Conservation (phyloP, 2,113 vertebrate species). For the Pipa parva region DNA sequence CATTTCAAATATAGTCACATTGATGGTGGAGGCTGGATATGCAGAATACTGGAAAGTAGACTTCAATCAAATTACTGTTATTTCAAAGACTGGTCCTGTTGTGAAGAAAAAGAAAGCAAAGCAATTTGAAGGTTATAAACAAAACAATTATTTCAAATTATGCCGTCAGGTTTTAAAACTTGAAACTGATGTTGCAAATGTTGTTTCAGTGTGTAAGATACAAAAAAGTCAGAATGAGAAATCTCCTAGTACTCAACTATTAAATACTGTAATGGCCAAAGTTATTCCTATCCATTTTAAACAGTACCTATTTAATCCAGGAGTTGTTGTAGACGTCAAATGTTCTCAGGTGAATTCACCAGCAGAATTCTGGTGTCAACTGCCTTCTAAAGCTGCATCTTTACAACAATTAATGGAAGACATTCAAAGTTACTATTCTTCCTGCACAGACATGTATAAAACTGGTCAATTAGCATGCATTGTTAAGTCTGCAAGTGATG, state of each 20-base stretch:
- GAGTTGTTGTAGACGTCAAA: conserved; percentile 63
- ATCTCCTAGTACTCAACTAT: not conserved
- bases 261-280: not conserved
- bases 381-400: conserved; percentile 52
- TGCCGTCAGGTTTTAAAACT: conserved; percentile 17
- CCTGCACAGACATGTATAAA: conserved; percentile 55
- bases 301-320: conserved; percentile 64
- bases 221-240: conserved; percentile 21
- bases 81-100: not conserved
- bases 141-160: not conserved
- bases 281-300: conserved; percentile 49
- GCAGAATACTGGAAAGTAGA: conserved; percentile 62
- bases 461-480: conserved; percentile 67
- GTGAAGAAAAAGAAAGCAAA: not conserved
- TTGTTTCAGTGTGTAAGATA: not conserved
- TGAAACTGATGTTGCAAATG: not conserved
- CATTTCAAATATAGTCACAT: conserved; percentile 51
- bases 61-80: not conserved
- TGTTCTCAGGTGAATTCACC: conserved; percentile 67
- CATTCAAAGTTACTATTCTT: conserved; percentile 70
- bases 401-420: conserved; percentile 71
- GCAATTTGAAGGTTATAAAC: not conserved
- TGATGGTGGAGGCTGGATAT: conserved; percentile 65
- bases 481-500: conserved; percentile 62
- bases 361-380: conserved; percentile 81